Evolutionary conservation across 2,797 vertebrate genomes (phyloP).

Genomic region (Rhynchotus rufescens): DNA sequence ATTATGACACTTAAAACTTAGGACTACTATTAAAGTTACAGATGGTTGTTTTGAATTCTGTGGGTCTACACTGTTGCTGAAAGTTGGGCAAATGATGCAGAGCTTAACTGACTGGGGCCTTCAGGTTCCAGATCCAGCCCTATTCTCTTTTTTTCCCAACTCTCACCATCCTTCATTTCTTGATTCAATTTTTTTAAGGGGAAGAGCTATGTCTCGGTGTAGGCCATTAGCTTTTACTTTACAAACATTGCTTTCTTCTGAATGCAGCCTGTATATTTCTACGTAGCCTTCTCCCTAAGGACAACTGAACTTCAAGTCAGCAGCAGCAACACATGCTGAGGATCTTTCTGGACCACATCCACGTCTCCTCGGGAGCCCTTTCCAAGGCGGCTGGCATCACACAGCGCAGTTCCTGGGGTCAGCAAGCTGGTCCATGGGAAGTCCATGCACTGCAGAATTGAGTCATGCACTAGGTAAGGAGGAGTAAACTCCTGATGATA

Average conservation of each 20-base stretch:
- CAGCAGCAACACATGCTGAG: not conserved
- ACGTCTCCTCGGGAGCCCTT: not conserved
- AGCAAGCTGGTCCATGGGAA: not conserved
- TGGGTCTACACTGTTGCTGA: not conserved
- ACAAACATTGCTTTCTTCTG: not conserved
- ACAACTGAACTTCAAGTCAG: not conserved
- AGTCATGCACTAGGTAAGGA: not conserved
- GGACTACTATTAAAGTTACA: not conserved
- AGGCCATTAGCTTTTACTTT: not conserved
- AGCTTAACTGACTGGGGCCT: not conserved
- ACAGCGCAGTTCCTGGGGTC: not conserved
- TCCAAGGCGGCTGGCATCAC: not conserved
- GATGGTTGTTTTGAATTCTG: not conserved
- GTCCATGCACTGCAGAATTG: not conserved
- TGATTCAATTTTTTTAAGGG: fast-evolving
- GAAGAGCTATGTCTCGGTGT: not conserved
- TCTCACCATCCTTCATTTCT: not conserved
- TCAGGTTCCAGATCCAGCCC: not conserved
- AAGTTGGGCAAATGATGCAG: not conserved
- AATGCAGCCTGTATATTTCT: not conserved
- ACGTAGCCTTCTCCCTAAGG: not conserved
- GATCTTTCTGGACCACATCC: not conserved
- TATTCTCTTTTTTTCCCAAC: not conserved
- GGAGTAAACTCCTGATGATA: fast-evolving
- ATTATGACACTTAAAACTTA: constrained; percentile 22